Conservation (phyloP, 2,797 vertebrate species). For the Bryconaethiops microstoma region DNA sequence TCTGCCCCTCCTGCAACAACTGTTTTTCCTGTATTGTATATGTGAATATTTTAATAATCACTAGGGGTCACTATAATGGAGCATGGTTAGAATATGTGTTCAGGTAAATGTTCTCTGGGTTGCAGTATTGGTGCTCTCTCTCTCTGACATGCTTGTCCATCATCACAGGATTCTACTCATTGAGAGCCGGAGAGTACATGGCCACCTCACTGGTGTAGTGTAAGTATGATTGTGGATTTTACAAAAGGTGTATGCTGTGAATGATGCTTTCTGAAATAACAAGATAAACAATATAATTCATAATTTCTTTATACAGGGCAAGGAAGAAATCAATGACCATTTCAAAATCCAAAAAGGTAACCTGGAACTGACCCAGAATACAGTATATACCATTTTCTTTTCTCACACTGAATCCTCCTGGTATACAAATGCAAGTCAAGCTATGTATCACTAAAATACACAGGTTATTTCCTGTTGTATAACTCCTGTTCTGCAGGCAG, state of each 20-base stretch:
- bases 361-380: no score
- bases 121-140: not conserved
- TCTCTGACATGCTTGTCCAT: not conserved
- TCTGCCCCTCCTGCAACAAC: not conserved
- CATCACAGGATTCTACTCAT: slow-evolving; percentile 50
- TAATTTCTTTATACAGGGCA: slow-evolving; percentile 20
- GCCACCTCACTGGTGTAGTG: slow-evolving; percentile 53
- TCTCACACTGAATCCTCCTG: no score
- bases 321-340: slow-evolving; percentile 42
- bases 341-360: slow-evolving; percentile 44
- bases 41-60: not conserved
- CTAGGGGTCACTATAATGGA: not conserved
- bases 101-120: not conserved
- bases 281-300: not conserved
- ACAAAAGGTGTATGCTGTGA: not conserved
- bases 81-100: not conserved
- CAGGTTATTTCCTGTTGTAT: no score
- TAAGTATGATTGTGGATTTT: slow-evolving; percentile 36
- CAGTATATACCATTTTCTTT: no score
- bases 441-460: no score
- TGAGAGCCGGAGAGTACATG: slow-evolving; percentile 55
- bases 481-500: no score
- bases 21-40: not conserved
- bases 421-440: no score
- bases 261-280: not conserved